These are phyloP conservation scores for Mormyrus hasselquistii DNA, from an alignment of 2,797 vertebrate genomes.

Conservation along the genomic window DNA sequence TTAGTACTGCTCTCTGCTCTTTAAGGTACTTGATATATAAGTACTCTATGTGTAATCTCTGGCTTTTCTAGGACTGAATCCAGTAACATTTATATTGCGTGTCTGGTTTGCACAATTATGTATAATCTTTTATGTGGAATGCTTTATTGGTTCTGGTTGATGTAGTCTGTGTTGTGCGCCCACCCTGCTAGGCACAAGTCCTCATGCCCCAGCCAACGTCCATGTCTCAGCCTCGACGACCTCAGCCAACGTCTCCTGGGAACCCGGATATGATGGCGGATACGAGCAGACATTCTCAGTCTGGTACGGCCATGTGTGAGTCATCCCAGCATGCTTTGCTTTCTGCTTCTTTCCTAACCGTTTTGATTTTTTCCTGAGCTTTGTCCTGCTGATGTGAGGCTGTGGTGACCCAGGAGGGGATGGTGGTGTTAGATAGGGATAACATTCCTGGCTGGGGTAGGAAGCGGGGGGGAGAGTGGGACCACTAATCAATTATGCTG, in stretches of 20 bases:
- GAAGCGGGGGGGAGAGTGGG: not conserved
- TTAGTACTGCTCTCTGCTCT: not conserved
- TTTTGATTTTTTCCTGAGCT: constrained; percentile 29
- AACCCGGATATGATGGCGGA: constrained; percentile 88
- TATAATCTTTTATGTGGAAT: not conserved
- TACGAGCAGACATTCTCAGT: constrained; percentile 99
- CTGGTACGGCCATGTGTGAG: constrained; percentile 99
- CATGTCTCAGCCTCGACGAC: constrained; percentile 82
- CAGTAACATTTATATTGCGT: not conserved
- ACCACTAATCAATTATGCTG: not conserved
- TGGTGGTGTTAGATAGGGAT: not conserved
- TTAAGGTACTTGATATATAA: not conserved
- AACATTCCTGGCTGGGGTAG: not conserved
- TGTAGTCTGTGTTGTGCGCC: not conserved
- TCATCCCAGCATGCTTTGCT: constrained; percentile 98
- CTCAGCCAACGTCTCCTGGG: constrained; percentile 94
- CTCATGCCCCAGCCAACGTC: constrained; percentile 81
- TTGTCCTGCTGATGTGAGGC: constrained; percentile 23
- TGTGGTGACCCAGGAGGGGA: not conserved
- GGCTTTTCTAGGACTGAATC: not conserved
- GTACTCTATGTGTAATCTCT: not conserved
- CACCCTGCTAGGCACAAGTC: constrained; percentile 82
- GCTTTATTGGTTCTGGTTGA: not conserved
- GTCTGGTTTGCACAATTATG: not conserved
- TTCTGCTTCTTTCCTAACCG: constrained; percentile 78